Base-by-base conservation (phyloP, 2,797 vertebrate species). In the Chanos chanos region DNA sequence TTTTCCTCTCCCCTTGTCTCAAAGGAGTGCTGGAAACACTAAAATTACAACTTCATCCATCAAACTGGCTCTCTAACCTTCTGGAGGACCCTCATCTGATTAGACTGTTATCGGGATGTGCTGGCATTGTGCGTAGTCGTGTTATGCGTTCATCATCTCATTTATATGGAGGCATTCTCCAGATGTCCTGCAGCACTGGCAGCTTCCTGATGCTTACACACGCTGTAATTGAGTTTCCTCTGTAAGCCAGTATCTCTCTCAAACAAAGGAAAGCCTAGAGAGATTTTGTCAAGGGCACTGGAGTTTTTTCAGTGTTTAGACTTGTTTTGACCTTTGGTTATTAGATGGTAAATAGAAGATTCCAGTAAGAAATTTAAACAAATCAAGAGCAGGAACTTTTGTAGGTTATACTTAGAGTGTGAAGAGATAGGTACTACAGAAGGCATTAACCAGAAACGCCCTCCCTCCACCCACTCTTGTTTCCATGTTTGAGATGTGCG, bases 21-120 rank as follows among this genome's bases (percentile, higher is more conserved):
- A n/a, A n/a, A n/a, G n/a, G n/a, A 68, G 66, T 65, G 66, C 18
- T 15, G 34, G 44, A 56, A 68, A 71, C 56, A 62, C 66, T 51
- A 74, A 48, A 54, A 53, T 18, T 44, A 51, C 54, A 65, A 51
- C 57, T 43, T 55, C 54, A 43, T 56, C 53, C 13, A 61, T 62
- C 65, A 68, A 31, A 30, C 60, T 61, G 50, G 43, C 49, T 60
- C 64, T 53, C 18, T 40, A 22, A 13, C 27, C 36, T 7, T 30
- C 36, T 56, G 65, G 50, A 67, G 54, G 66, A 49, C 66, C 73
- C 52, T 63, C 33, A 39, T 64, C 39, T 44, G 39, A 28, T 57
- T 13, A 22, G 13, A 5, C 25, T 60, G 36, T 27, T 60, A 48
- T 59, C 31, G 37, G 43, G 31, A 28, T 10, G n/a, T n/a, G n/a